These are phyloP conservation scores for Eumerus sabulonum DNA, from an alignment of 2,888 invertebrate genomes.

Conservation along the genomic window DNA sequence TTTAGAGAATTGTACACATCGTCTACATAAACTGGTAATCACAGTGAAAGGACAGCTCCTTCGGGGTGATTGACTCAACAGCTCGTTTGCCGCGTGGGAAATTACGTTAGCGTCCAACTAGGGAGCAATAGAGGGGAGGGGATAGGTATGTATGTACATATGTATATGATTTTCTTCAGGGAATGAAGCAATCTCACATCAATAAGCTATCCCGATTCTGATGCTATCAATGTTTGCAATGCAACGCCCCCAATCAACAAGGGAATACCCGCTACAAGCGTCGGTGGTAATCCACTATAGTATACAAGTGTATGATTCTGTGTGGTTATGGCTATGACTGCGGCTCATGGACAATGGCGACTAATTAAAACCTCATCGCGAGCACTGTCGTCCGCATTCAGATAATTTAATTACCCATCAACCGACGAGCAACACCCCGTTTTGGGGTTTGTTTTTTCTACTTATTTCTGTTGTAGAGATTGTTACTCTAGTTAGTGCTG, in stretches of 20 bases:
- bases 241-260: constrained; percentile 18
- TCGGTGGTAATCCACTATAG: not conserved
- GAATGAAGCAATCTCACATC: constrained; percentile 24
- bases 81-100: too few species aligned
- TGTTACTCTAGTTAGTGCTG: constrained; percentile 16
- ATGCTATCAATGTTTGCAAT: constrained; percentile 6
- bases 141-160: too few species aligned
- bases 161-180: too few species aligned
- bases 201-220: constrained; percentile 28
- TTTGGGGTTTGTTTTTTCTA: constrained; percentile 8
- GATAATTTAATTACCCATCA: constrained; percentile 62
- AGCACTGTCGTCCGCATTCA: constrained; percentile 32
- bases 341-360: constrained; percentile 29
- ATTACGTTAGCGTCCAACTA: too few species aligned
- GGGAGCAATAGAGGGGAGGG: too few species aligned
- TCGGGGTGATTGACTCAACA: too few species aligned
- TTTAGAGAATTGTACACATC: too few species aligned
- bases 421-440: constrained; percentile 30
- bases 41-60: too few species aligned
- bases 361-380: constrained; percentile 64
- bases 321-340: too few species aligned
- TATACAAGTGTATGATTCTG: too few species aligned
- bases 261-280: constrained; percentile 20
- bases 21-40: too few species aligned
- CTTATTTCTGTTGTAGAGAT: constrained; percentile 12